A percentile compares a stretch with the other conserved stretches of the same genome.
These are phyloP conservation scores for Apodemus agrarius DNA, from an alignment of 2,797 vertebrate genomes.

Conservation along the genomic window DNA sequence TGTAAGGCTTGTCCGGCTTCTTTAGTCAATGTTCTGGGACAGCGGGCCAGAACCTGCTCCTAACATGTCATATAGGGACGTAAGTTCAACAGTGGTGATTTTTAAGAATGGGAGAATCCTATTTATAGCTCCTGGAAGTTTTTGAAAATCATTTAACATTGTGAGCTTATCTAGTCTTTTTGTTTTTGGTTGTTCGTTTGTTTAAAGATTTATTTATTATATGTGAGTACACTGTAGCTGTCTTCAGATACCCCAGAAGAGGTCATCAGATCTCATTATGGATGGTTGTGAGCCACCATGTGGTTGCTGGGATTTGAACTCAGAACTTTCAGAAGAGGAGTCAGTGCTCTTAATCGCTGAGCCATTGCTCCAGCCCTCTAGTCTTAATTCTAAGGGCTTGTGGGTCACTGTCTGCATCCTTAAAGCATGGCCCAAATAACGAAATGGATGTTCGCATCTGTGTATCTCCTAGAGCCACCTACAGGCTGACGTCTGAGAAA, in stretches of 20 bases:
- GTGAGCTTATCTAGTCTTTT: background rate
- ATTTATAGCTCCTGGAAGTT: background rate
- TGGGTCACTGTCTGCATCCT: background rate
- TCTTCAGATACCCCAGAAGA: no score
- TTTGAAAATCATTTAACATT: background rate
- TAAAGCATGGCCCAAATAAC: background rate
- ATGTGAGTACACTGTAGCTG: no score
- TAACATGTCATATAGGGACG: background rate
- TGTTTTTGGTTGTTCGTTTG: no score
- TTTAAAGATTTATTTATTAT: no score
- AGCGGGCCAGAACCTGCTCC: background rate
- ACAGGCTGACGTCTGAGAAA: background rate
- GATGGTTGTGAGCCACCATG: no score
- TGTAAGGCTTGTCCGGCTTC: background rate
- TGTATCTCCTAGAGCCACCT: background rate
- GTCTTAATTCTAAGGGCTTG: background rate
- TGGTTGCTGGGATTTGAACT: no score
- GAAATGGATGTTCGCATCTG: background rate
- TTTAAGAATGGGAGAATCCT: background rate
- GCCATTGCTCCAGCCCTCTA: no score
- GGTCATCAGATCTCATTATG: no score
- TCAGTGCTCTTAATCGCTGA: no score
- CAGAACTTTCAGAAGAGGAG: no score
- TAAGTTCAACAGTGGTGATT: background rate
- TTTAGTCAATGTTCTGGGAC: background rate